These are phyloP conservation scores for Chunga burmeisteri DNA, from an alignment of 2,113 vertebrate species.

Conservation along the genomic window DNA sequence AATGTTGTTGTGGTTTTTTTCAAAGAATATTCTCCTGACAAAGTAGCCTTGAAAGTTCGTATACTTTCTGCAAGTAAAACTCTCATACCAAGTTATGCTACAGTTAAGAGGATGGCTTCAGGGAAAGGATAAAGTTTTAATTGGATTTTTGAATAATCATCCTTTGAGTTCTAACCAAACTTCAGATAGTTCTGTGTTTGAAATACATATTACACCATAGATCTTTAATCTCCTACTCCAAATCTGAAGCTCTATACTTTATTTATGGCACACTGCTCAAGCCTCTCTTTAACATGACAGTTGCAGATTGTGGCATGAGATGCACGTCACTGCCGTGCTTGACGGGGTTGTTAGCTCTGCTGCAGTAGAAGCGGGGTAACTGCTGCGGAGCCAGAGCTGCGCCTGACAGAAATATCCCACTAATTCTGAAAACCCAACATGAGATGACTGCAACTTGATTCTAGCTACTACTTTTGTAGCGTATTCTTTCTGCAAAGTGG, in stretches of 20 bases:
- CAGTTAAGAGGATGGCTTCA: neutral
- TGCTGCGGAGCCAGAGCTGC: neutral
- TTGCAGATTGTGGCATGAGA: neutral
- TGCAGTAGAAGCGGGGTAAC: neutral
- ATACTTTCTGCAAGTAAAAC: neutral
- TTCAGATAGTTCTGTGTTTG: neutral
- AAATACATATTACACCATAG: neutral
- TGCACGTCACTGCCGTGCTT: neutral
- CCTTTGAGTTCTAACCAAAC: neutral
- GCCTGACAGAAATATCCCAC: neutral
- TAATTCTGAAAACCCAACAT: neutral
- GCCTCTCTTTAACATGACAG: neutral
- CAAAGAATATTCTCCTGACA: neutral
- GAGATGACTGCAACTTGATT: neutral
- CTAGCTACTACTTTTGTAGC: neutral
- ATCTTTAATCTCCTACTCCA: neutral
- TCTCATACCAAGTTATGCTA: neutral
- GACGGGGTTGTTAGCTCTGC: neutral
- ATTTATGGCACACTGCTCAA: neutral
- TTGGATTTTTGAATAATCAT: constrained; percentile 22
- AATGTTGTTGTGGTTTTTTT: neutral
- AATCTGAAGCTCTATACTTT: neutral
- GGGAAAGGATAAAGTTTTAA: constrained; percentile 27
- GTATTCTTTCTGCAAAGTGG: neutral
- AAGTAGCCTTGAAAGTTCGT: neutral